These are phyloP conservation scores for Megaceryle alcyon DNA, from an alignment of 2,797 vertebrate species.

Conservation along the genomic window DNA sequence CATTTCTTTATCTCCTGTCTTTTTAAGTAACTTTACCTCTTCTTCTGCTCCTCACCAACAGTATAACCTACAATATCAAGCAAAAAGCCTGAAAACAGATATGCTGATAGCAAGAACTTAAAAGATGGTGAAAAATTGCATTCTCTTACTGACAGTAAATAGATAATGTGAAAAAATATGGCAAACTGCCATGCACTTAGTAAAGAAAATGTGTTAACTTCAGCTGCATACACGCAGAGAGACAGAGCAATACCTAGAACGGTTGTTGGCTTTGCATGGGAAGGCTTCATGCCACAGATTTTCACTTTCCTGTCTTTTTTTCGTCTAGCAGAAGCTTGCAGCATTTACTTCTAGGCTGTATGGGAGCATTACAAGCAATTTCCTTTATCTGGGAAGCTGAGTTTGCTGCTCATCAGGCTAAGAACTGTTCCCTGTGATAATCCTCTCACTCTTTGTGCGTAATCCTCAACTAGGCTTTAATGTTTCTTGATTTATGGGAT, in stretches of 20 bases:
- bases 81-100: constrained; percentile 27
- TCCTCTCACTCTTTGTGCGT: constrained; percentile 41
- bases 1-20: constrained; percentile 46
- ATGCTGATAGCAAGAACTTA: not conserved
- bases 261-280: constrained; percentile 25
- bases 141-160: constrained; percentile 19
- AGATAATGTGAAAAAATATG: not conserved
- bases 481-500: constrained; percentile 36
- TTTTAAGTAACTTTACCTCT: not conserved
- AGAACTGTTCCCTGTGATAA: constrained; percentile 38
- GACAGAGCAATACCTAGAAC: not conserved
- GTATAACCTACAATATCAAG: not conserved
- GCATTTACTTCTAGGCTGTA: constrained; percentile 35
- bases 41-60: not conserved
- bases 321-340: constrained; percentile 49
- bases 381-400: constrained; percentile 43
- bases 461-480: constrained; percentile 39
- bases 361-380: constrained; percentile 32
- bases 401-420: constrained; percentile 45
- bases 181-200: constrained; percentile 14
- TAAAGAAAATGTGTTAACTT: constrained; percentile 17
- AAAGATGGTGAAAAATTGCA: constrained; percentile 14
- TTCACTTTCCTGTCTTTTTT: constrained; percentile 41
- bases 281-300: constrained; percentile 29
- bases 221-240: not conserved